These are phyloP conservation scores for Pyralis farinalis DNA, from an alignment of 2,888 invertebrate genomes.

Conservation along the genomic window DNA sequence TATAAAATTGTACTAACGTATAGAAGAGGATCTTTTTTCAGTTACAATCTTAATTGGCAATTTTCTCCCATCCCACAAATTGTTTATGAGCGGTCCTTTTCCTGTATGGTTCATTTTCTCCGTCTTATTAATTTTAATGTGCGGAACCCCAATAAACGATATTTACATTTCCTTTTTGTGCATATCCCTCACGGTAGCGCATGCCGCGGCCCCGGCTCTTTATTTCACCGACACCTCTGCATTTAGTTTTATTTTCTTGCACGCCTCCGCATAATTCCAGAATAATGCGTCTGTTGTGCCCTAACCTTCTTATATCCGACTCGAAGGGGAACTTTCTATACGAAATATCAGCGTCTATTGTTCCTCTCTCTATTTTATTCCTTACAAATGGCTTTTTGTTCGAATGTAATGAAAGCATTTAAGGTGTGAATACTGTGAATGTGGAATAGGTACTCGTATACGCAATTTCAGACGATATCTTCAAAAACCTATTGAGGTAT, in stretches of 20 bases:
- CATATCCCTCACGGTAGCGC: constrained; percentile 45
- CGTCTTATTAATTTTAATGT: too few relatives aligned
- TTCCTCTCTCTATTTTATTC: constrained; percentile 65
- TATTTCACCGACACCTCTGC: constrained; percentile 60
- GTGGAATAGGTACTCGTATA: constrained; percentile 43
- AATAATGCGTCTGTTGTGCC: constrained; percentile 62
- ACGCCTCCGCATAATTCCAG: constrained; percentile 65
- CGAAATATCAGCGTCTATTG: constrained; percentile 70
- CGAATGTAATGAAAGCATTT: constrained; percentile 71
- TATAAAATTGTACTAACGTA: too few relatives aligned
- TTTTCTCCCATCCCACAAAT: too few relatives aligned
- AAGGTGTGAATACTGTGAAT: constrained; percentile 68
- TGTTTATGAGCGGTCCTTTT: too few relatives aligned
- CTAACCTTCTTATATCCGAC: constrained; percentile 55
- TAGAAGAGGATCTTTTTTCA: too few relatives aligned
- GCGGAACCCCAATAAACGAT: too few relatives aligned
- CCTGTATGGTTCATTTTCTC: too few relatives aligned
- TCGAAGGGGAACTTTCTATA: constrained; percentile 68
- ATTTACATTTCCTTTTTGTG: constrained; percentile 33
- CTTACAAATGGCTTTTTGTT: constrained; percentile 69
- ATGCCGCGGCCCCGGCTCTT: constrained; percentile 44
- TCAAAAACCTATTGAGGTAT: too few relatives aligned
- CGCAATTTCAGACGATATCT: constrained; percentile 29
- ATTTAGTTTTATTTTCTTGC: constrained; percentile 72
- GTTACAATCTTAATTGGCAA: too few relatives aligned